Conservation (phyloP, 2,888 invertebrate species). For the Colletes collaris region DNA sequence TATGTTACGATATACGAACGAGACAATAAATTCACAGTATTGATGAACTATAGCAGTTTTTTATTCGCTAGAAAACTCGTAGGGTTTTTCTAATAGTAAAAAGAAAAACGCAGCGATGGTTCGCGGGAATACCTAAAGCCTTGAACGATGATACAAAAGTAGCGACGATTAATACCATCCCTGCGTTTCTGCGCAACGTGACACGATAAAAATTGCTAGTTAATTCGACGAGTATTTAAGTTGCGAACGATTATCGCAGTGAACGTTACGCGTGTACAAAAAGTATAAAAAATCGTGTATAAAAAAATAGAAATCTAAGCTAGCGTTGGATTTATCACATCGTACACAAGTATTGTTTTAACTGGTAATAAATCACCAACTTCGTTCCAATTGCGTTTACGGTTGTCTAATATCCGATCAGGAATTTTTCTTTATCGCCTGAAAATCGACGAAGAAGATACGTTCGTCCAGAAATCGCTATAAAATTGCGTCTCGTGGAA, state of each 20-base stretch:
- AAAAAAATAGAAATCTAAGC: slow-evolving; percentile 44
- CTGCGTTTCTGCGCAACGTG: neutral
- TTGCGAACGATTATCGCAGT: neutral
- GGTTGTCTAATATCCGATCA: neutral
- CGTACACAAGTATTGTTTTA: slow-evolving; percentile 9
- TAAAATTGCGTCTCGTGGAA: neutral
- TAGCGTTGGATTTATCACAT: slow-evolving; percentile 42
- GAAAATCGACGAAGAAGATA: too few relatives aligned
- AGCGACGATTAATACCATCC: neutral
- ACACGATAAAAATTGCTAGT: neutral
- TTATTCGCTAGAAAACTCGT: slow-evolving; percentile 30
- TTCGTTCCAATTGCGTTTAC: neutral
- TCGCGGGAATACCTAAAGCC: slow-evolving; percentile 19
- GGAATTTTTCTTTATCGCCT: too few relatives aligned
- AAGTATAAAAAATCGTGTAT: slow-evolving; percentile 32
- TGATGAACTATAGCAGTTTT: neutral
- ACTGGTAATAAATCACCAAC: neutral
- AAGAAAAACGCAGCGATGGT: slow-evolving; percentile 35
- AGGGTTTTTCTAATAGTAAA: slow-evolving; percentile 32
- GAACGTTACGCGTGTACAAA: slow-evolving; percentile 6
- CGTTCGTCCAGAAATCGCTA: too few relatives aligned
- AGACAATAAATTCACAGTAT: slow-evolving; percentile 20
- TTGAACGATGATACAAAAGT: slow-evolving; percentile 8
- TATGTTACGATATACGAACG: too few relatives aligned
- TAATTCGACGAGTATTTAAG: neutral